Percentiles rank a stretch among this genome's conserved stretches.
These are phyloP conservation scores for Trichogramma evanescens DNA, from an alignment of 2,888 invertebrate species.

Conservation along the genomic window DNA sequence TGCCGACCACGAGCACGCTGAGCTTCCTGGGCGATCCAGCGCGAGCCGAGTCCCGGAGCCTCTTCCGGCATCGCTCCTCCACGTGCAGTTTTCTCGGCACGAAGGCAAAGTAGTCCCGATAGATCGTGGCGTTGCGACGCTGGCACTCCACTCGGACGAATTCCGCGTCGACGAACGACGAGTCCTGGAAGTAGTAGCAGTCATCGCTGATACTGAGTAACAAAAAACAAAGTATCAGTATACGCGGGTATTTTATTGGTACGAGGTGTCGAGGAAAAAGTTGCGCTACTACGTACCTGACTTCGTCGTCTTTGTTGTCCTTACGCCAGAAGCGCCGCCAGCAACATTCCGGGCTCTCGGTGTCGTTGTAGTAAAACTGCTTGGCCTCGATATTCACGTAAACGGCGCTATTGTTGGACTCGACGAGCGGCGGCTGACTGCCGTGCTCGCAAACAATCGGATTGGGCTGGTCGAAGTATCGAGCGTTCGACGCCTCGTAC, in stretches of 20 bases:
- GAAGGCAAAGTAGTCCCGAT: conserved; percentile 65
- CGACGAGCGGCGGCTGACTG: conserved; percentile 51
- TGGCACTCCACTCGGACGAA: conserved; percentile 64
- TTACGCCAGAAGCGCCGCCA: conserved; percentile 57
- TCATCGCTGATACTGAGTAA: conserved; percentile 44
- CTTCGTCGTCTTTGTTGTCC: conserved; percentile 47
- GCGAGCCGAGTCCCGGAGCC: conserved; percentile 25
- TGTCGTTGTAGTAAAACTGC: conserved; percentile 49
- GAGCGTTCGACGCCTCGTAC: conserved; percentile 54
- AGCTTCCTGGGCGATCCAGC: conserved; percentile 40
- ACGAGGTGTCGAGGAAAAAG: background rate
- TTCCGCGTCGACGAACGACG: conserved; percentile 53
- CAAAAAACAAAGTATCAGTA: background rate
- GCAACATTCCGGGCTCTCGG: conserved; percentile 55
- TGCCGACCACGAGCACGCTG: conserved; percentile 73
- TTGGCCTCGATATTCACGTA: conserved; percentile 51
- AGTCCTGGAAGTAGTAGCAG: conserved; percentile 51
- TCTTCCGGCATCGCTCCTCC: conserved; percentile 31
- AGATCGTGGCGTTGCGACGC: conserved; percentile 45
- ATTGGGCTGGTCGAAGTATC: conserved; percentile 51
- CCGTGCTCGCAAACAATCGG: conserved; percentile 52
- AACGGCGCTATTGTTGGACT: conserved; percentile 55
- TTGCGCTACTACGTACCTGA: conserved; percentile 35
- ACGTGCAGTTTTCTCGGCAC: conserved; percentile 49
- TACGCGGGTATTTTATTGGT: background rate